A percentile compares a stretch with the other conserved stretches of the same genome.
These are phyloP conservation scores for Pseudococcus viburni DNA, from an alignment of 2,888 invertebrate genomes.

Conservation along the genomic window DNA sequence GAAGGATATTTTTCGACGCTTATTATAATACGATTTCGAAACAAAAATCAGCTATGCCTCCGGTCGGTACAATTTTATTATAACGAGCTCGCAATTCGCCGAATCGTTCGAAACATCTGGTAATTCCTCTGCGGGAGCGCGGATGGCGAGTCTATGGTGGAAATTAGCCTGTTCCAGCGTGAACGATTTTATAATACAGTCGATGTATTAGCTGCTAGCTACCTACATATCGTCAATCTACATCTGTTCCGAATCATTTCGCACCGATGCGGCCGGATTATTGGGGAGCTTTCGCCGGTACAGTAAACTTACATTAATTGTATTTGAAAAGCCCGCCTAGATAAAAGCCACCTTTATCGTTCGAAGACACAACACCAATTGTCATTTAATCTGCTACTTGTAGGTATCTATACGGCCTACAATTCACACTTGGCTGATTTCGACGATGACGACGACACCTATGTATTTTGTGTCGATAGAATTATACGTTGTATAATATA, in stretches of 20 bases:
- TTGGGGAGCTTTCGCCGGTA: slow-evolving; percentile 9
- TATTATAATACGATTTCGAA: background rate
- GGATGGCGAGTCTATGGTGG: background rate
- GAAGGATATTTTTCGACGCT: background rate
- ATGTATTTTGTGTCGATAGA: background rate
- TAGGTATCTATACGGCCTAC: background rate
- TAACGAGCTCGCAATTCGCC: background rate
- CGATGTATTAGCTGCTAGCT: background rate
- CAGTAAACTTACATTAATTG: slow-evolving; percentile 11
- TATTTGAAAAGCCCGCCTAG: slow-evolving; percentile 3
- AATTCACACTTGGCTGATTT: slow-evolving; percentile 24
- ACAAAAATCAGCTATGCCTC: background rate
- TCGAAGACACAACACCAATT: slow-evolving; percentile 24
- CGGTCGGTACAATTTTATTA: background rate
- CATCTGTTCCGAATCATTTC: slow-evolving; percentile 44
- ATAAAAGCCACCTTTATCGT: slow-evolving; percentile 30
- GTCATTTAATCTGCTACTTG: slow-evolving; percentile 30
- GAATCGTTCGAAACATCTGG: background rate
- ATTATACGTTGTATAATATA: background rate
- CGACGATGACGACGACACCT: background rate
- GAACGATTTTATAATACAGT: slow-evolving; percentile 32
- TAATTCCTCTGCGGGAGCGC: background rate
- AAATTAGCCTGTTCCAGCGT: background rate
- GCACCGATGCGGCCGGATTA: slow-evolving; percentile 8
- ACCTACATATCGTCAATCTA: slow-evolving; percentile 1